Percentiles rank a stretch among this genome's conserved stretches.
Evolutionary conservation across 2,888 invertebrate species (phyloP).

Genomic region (Brachyopa scutellaris): DNA sequence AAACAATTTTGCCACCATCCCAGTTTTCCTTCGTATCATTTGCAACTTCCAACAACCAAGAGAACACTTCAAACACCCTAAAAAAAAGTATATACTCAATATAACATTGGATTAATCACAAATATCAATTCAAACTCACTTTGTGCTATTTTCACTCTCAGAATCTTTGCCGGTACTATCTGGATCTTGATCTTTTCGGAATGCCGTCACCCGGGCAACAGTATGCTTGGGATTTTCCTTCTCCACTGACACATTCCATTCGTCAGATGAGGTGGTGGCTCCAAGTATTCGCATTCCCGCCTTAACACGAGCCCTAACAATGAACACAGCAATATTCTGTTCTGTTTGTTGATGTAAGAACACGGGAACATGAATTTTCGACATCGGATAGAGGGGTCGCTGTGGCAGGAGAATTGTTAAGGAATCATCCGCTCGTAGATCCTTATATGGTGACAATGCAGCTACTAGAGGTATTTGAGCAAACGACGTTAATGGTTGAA

Average conservation of each 20-base stretch:
- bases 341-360: conserved; percentile 89
- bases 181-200: conserved; percentile 84
- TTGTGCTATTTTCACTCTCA: conserved; percentile 63
- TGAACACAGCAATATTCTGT: conserved; percentile 89
- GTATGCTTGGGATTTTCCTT: conserved; percentile 91
- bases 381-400: conserved; percentile 93
- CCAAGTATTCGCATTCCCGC: conserved; percentile 93
- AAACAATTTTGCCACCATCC: conserved; percentile 92
- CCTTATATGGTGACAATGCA: conserved; percentile 91
- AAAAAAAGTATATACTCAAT: conserved; percentile 1
- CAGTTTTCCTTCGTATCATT: conserved; percentile 90
- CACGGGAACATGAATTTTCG: conserved; percentile 94
- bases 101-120: neutral
- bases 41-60: conserved; percentile 94
- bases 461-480: conserved; percentile 88
- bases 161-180: conserved; percentile 74
- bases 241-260: conserved; percentile 95
- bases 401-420: conserved; percentile 93
- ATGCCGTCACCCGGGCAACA: conserved; percentile 93
- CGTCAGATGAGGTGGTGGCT: conserved; percentile 88
- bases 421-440: conserved; percentile 91
- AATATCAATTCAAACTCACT: conserved; percentile 11
- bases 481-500: conserved; percentile 86
- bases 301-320: conserved; percentile 95
- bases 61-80: conserved; percentile 91